Percentiles rank a stretch among this genome's conserved stretches.
phyloP scores from a whole-genome alignment of 2,888 invertebrate species.

The Harpalus rubripes region DNA sequence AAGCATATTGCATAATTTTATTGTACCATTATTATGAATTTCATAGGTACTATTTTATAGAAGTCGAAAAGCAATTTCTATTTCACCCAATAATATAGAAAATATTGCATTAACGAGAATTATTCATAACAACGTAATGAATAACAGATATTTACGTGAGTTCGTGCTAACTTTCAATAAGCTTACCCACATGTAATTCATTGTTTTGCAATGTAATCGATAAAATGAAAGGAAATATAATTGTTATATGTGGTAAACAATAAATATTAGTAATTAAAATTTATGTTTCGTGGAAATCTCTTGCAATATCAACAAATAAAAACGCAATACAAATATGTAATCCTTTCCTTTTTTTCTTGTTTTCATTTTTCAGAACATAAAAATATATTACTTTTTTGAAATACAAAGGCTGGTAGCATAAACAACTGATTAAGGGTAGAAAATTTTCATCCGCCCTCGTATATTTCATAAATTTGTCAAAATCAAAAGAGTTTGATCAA shows the following conservation, averaged over 20 bases:
- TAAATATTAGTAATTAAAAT: background rate
- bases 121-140: background rate
- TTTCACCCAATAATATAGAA: background rate
- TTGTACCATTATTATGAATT: too few species aligned
- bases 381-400: too few species aligned
- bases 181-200: background rate
- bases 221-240: background rate
- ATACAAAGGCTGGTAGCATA: too few species aligned
- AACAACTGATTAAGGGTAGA: too few species aligned
- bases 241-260: background rate
- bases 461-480: background rate
- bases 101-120: background rate
- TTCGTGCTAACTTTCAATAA: background rate
- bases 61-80: background rate
- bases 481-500: background rate
- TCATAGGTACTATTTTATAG: too few species aligned
- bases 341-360: background rate
- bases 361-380: background rate
- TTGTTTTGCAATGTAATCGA: conserved; percentile 1
- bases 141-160: background rate
- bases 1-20: too few species aligned
- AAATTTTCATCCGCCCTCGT: background rate
- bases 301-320: background rate
- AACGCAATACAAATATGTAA: background rate
- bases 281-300: background rate